Base-by-base conservation (phyloP, 2,888 invertebrate genomes). In the Lasius fuliginosus region DNA sequence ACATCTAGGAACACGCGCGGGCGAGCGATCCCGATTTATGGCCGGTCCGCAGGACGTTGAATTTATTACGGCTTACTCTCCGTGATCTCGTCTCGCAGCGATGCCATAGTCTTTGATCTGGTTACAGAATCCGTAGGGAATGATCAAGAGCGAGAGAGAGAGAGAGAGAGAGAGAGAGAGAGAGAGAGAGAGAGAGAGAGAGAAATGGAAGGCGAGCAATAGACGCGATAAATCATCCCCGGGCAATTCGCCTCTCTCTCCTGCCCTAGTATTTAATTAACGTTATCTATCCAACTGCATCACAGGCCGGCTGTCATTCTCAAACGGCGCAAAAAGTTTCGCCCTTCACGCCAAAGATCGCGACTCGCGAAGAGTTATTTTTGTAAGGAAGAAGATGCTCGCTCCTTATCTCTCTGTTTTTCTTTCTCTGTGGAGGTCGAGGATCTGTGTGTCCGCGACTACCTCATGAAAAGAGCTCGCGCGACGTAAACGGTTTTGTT, bases 11-110 rank as follows among this genome's bases (percentile, higher is more conserved):
- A 90, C 86, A 87, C 81, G 85, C 89, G 90, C 87, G 87, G 30
- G 71, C 79, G 88, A 81, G 84, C 90, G 88, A 91, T 91, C 87
- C 84, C 89, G 89, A 92, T 92, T 92, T 92, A 92, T 91, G 90
- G 87, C 83, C 79, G 85, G 87, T 86, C 87, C 89, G 88, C 62
- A 86, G 84, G 87, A 84, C 87, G 88, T 83, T 67, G 85, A 87
- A 92, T 92, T 91, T 92, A 92, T 92, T 89, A 88, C 77, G 73
- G 87, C 83, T 82, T 75, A 71, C 67, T 42, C 83, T 82, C 73
- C 77, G 73, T 73, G 81, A 85, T 88, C 84, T 46, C 64, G 53
- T 82, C 84, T 82, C 82, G 53, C 69, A 53, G 18, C 9, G 67
- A 27, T 65, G 58, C 73, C 40, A 15, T 62, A 40, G 85, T 86